Evolutionary conservation across 2,113 vertebrate genomes (phyloP).

Genomic region (Bungarus multicinctus): DNA sequence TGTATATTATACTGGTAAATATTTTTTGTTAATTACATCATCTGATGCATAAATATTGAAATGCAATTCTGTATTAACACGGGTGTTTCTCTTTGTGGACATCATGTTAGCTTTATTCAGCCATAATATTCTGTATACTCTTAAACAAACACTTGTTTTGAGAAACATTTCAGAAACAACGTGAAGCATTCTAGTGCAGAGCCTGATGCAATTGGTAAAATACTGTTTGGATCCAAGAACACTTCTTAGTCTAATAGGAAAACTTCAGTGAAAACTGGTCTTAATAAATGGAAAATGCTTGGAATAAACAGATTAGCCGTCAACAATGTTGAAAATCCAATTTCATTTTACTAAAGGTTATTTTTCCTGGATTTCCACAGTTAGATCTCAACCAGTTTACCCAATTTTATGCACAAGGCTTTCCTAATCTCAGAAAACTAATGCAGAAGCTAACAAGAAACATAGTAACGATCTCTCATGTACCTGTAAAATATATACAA

Average conservation of each 20-base stretch:
- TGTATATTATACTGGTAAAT: conserved; percentile 23
- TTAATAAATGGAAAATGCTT: neutral
- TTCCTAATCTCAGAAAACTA: neutral
- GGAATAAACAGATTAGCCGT: neutral
- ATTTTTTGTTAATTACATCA: conserved; percentile 52
- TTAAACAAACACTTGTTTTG: conserved; percentile 16
- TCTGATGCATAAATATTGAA: conserved; percentile 35
- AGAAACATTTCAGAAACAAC: conserved; percentile 3
- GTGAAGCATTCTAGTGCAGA: neutral
- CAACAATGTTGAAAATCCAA: neutral
- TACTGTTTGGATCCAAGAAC: neutral
- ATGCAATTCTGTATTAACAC: conserved; percentile 40
- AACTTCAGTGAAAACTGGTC: neutral
- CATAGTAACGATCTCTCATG: neutral
- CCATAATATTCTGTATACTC: conserved; percentile 4
- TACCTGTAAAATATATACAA: neutral
- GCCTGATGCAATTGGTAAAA: neutral
- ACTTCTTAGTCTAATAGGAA: neutral
- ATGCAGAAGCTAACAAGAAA: neutral
- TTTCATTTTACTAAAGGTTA: neutral
- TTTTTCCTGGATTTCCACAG: neutral
- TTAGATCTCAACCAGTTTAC: neutral
- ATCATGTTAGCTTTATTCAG: conserved; percentile 48
- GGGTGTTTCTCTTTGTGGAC: conserved; percentile 40
- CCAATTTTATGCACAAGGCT: neutral